Conservation (phyloP, 2,797 vertebrate genomes). For the Sardinella longiceps region DNA sequence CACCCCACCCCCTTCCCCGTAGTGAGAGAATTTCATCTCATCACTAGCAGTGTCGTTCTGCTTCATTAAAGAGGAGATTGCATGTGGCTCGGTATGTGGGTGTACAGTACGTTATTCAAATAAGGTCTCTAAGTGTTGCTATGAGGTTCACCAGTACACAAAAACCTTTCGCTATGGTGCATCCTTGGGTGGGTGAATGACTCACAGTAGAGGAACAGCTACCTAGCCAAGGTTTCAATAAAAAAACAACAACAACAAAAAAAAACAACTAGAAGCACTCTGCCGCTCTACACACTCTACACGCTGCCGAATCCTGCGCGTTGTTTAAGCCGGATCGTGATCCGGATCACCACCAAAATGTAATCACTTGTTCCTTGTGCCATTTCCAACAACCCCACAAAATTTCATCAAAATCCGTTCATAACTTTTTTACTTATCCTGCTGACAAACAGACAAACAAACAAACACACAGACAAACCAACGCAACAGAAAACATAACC, state of each 20-base stretch:
- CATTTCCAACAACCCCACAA: too few relatives aligned
- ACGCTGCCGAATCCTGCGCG: too few relatives aligned
- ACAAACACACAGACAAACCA: too few relatives aligned
- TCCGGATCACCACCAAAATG: too few relatives aligned
- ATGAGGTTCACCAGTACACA: background rate
- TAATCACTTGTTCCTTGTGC: too few relatives aligned
- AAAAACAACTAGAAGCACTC: too few relatives aligned
- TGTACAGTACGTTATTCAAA: constrained; percentile 2
- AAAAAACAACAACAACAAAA: background rate
- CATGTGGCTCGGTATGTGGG: constrained; percentile 9
- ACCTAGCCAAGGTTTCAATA: background rate
- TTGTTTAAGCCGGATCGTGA: too few relatives aligned
- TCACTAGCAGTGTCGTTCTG: background rate
- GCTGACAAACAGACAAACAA: too few relatives aligned
- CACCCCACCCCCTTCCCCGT: background rate
- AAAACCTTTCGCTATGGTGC: background rate
- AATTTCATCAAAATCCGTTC: too few relatives aligned
- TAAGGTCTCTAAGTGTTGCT: background rate
- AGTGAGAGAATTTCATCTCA: background rate
- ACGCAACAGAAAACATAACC: too few relatives aligned
- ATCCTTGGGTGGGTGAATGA: background rate
- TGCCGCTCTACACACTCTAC: too few relatives aligned
- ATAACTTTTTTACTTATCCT: too few relatives aligned
- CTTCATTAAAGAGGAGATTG: constrained; percentile 3
- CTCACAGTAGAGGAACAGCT: background rate